Base-by-base conservation (phyloP, 53 echinoderm and acorn worm species). In the Holothuria leucospilota region DNA sequence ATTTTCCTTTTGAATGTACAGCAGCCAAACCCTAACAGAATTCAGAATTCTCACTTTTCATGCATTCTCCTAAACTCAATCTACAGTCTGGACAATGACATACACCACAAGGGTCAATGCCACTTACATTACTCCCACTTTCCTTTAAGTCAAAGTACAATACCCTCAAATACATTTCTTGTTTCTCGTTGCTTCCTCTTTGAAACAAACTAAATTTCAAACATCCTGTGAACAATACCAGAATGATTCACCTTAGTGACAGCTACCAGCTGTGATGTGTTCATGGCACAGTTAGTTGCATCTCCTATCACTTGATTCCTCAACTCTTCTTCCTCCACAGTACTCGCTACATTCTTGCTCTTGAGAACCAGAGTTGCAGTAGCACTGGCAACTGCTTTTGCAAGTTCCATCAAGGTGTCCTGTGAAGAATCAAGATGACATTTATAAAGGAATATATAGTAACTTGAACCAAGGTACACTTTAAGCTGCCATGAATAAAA, bases 321-420 rank as follows among this genome's bases (percentile, higher is more conserved):
- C 29, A 87, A 39, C 13, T 84, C 92, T 59, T 92, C 91, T 77
- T 93, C 94, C 75, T 96, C 90, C 13, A 91, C 88, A 39, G 86
- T 91, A 25, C 90, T 87, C 53, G 96, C 96, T 3, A 96, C 96
- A 85, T 88, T 93, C 91, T 96, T 94, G 53, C 93, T 93, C 39
- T 91, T 93, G 69, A 96, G 87, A 16, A 96, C 94, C 38, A 96
- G 90, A 38, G 93, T 87, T 51, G 96, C 94, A 13, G 96, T 96
- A 28, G 96, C 96, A 65, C 88, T 94, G 91, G 96, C 96, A 20
- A 96, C 96, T 34, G 96, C 96, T 86, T 91, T 96, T 39, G 96
- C 96, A 38, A 96, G 77, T 42, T 89, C 93, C 73, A 96, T 85
- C 85, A 94, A 49, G 15, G 94, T 81, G 85, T 96, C 96, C 96